Evolutionary conservation across 1,140 invertebrate genomes (phyloP).

Genomic region (Apis cerana): DNA sequence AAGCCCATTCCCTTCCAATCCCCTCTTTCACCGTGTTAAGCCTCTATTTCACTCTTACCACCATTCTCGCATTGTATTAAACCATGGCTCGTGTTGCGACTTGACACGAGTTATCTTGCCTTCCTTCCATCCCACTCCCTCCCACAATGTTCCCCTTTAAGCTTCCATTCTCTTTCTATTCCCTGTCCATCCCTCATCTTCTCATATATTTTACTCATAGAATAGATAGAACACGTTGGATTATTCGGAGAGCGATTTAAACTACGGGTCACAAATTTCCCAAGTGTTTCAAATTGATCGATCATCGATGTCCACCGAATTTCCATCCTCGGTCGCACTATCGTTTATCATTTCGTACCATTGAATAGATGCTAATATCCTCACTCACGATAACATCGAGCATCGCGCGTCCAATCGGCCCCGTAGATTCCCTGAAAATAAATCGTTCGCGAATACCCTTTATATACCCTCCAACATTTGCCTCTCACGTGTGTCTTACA

Average conservation of each 20-base stretch:
- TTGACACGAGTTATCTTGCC: constrained; percentile 56
- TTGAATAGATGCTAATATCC: constrained; percentile 25
- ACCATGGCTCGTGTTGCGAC: constrained; percentile 62
- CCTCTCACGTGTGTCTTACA: no score
- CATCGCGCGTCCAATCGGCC: neutral
- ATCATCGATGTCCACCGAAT: constrained; percentile 19
- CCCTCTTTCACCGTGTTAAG: constrained; percentile 23
- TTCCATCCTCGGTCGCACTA: constrained; percentile 17
- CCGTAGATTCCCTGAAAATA: neutral
- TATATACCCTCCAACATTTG: no score
- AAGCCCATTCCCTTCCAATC: constrained; percentile 15
- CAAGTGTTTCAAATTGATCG: constrained; percentile 38
- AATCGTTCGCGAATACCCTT: neutral
- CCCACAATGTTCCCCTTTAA: neutral
- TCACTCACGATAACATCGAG: neutral
- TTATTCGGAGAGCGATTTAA: constrained; percentile 65
- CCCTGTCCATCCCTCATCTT: neutral
- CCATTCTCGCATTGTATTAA: constrained; percentile 60
- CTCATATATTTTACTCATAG: neutral
- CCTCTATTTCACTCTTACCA: constrained; percentile 40
- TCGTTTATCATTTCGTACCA: constrained; percentile 15
- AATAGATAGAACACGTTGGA: constrained; percentile 25
- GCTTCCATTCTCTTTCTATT: neutral
- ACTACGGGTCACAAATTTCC: constrained; percentile 50
- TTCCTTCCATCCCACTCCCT: constrained; percentile 12